These are phyloP conservation scores for Pandion haliaetus DNA, from an alignment of 2,113 vertebrate species.

Conservation along the genomic window DNA sequence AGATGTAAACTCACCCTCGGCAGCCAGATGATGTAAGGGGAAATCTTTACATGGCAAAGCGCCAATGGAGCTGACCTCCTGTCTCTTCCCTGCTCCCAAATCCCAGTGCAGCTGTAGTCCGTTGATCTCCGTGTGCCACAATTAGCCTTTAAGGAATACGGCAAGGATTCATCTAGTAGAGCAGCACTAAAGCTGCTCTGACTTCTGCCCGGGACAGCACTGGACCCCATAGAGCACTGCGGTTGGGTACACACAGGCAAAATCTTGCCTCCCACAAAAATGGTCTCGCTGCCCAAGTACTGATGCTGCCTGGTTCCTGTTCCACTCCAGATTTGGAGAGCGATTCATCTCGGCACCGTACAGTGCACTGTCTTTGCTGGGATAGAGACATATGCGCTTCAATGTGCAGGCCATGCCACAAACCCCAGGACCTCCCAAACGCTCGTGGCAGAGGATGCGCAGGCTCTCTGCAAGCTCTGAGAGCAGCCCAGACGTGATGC, in stretches of 20 bases:
- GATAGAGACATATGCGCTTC: not conserved
- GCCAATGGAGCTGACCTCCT: conserved; percentile 47
- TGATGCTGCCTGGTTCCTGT: not conserved
- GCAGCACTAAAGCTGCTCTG: not conserved
- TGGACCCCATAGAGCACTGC: not conserved
- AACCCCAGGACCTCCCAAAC: not conserved
- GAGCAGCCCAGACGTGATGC: not conserved
- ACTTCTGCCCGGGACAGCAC: not conserved
- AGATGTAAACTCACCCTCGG: conserved; percentile 46
- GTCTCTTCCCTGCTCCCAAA: conserved; percentile 54
- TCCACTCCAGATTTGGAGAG: not conserved
- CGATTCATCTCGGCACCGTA: not conserved
- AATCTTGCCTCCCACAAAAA: not conserved
- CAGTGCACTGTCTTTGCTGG: not conserved
- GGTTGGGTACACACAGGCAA: not conserved
- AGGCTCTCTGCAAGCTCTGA: not conserved
- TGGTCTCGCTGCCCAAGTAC: not conserved
- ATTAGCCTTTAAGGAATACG: conserved; percentile 54
- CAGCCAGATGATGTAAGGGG: conserved; percentile 58
- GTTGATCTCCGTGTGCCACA: conserved; percentile 49
- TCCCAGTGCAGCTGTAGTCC: conserved; percentile 52
- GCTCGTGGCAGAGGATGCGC: rapidly evolving
- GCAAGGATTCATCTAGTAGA: conserved; percentile 3
- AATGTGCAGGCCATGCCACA: not conserved
- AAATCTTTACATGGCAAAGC: conserved; percentile 43